phyloP scores from a whole-genome alignment of 2,113 vertebrate genomes.

The Ovis aries region ARS-UI_Ramb_v3.0 NC_056056.1:146761501-146762000 shows the following conservation, averaged over 20 bases:
- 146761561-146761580: not conserved
- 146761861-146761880: not conserved
- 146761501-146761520: constrained; percentile 66
- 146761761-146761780: not conserved
- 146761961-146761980: not conserved
- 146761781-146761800: not conserved
- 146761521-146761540: not conserved
- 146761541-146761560: not conserved
- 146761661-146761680: not conserved
- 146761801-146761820: not conserved
- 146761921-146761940: not conserved
- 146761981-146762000: not conserved
- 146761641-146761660: not conserved
- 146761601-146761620: not conserved
- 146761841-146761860: not conserved
- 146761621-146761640: not conserved
- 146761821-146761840: not conserved
- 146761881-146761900: not conserved
- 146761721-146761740: not conserved
- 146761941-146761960: not conserved
- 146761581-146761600: not conserved
- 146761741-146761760: not conserved
- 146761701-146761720: not conserved
- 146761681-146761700: not conserved
- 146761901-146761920: not conserved